Evolutionary conservation across 2,888 invertebrate species (phyloP).

Genomic region (Tuberolachnus salignus): DNA sequence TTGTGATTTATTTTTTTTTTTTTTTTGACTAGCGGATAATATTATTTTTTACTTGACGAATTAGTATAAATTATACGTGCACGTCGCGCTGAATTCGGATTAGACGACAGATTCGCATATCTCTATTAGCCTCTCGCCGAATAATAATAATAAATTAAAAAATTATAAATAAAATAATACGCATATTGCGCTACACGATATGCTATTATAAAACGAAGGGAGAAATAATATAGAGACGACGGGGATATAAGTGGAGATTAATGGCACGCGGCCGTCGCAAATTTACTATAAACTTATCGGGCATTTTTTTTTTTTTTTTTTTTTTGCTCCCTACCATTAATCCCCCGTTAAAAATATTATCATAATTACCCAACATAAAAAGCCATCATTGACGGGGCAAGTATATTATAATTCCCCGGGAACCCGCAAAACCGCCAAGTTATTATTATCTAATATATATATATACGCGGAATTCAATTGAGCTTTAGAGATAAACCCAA

Average conservation of each 20-base stretch:
- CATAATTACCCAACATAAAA: slow-evolving; percentile 38
- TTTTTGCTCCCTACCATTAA: not conserved
- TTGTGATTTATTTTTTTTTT: not conserved
- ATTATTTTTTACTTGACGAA: slow-evolving; percentile 18
- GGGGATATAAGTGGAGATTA: slow-evolving; percentile 47
- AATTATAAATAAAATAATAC: not conserved
- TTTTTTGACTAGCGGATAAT: too few relatives aligned
- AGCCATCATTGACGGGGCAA: not conserved
- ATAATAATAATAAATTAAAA: not conserved
- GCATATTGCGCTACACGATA: too few relatives aligned
- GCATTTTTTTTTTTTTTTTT: slow-evolving; percentile 5
- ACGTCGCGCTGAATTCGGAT: slow-evolving; percentile 31
- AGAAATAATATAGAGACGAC: slow-evolving; percentile 28
- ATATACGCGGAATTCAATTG: not conserved
- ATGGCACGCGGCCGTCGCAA: slow-evolving; percentile 47
- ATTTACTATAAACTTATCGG: slow-evolving; percentile 26
- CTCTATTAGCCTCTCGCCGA: not conserved
- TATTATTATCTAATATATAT: too few relatives aligned
- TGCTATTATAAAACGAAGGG: not conserved
- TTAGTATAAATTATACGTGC: not conserved
- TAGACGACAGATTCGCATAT: not conserved
- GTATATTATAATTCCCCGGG: not conserved
- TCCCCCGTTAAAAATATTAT: slow-evolving; percentile 30
- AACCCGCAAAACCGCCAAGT: not conserved
- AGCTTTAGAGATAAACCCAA: not conserved